Conservation (phyloP, 2,113 vertebrate genomes). For the Zosterops borbonicus region DNA sequence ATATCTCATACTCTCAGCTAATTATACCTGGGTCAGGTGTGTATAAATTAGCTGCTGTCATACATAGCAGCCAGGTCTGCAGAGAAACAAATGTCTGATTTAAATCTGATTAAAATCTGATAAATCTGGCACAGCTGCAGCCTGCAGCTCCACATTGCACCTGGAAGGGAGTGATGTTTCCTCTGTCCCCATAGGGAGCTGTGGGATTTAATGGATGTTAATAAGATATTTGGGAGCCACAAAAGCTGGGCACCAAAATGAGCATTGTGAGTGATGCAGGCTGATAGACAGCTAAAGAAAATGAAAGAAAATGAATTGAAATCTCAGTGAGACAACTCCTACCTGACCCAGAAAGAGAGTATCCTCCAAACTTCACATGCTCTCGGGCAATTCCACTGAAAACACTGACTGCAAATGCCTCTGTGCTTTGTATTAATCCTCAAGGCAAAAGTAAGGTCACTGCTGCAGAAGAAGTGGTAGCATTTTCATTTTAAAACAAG, state of each 20-base stretch:
- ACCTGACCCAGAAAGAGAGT: neutral
- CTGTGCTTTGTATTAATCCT: slow-evolving; percentile 35
- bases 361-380: neutral
- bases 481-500: slow-evolving; percentile 54
- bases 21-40: neutral
- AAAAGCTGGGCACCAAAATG: neutral
- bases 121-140: neutral
- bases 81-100: neutral
- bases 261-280: neutral
- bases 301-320: neutral
- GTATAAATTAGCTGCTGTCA: slow-evolving; percentile 12
- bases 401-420: neutral
- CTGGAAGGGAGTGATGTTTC: neutral
- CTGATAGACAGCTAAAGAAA: neutral
- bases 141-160: accelerated
- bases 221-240: neutral
- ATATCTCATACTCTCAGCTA: neutral
- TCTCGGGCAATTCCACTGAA: neutral
- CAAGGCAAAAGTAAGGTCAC: slow-evolving; percentile 34
- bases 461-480: slow-evolving; percentile 7
- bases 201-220: neutral
- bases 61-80: neutral
- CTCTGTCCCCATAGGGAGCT: neutral
- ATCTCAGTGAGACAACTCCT: neutral
- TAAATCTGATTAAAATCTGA: neutral